Evolutionary conservation across 2,113 vertebrate species (phyloP).

Genomic region (Sorex fumeus): DNA sequence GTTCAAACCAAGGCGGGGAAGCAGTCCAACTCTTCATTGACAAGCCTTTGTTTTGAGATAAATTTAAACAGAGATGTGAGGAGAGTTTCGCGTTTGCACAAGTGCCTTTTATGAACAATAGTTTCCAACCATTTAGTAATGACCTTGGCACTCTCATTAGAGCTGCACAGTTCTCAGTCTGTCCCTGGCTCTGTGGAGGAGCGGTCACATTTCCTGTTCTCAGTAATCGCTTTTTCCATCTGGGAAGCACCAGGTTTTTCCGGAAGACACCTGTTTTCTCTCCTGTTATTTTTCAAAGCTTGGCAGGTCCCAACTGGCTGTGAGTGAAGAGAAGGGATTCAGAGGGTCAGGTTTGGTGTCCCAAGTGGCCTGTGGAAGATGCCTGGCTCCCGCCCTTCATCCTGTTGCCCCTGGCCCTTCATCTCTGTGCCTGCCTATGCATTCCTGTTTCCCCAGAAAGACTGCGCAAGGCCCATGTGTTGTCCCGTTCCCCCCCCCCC

Average conservation of each 20-base stretch:
- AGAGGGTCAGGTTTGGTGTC: conserved; percentile 68
- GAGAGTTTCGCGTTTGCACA: conserved; percentile 79
- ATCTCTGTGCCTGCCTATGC: background rate
- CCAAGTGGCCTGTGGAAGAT: conserved; percentile 49
- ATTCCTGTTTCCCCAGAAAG: background rate
- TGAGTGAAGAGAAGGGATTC: conserved; percentile 70
- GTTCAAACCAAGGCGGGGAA: conserved; percentile 3
- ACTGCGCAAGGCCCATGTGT: background rate
- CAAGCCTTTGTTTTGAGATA: conserved; percentile 86
- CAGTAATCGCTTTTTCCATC: conserved; percentile 87
- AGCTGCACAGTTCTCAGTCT: conserved; percentile 88
- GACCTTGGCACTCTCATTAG: conserved; percentile 86
- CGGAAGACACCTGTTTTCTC: conserved; percentile 88
- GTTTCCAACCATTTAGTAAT: conserved; percentile 89
- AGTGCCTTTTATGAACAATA: conserved; percentile 85
- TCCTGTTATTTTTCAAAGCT: conserved; percentile 86
- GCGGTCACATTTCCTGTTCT: conserved; percentile 82
- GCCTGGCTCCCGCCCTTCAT: background rate
- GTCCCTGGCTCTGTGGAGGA: conserved; percentile 80
- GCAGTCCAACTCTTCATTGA: conserved; percentile 70
- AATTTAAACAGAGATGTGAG: conserved; percentile 87
- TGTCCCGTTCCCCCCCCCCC: background rate
- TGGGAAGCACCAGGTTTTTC: conserved; percentile 78
- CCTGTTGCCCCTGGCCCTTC: background rate
- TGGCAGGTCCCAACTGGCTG: conserved; percentile 58